Base-by-base conservation (phyloP, 2,888 invertebrate genomes). In the Chelonus formosanus region DNA sequence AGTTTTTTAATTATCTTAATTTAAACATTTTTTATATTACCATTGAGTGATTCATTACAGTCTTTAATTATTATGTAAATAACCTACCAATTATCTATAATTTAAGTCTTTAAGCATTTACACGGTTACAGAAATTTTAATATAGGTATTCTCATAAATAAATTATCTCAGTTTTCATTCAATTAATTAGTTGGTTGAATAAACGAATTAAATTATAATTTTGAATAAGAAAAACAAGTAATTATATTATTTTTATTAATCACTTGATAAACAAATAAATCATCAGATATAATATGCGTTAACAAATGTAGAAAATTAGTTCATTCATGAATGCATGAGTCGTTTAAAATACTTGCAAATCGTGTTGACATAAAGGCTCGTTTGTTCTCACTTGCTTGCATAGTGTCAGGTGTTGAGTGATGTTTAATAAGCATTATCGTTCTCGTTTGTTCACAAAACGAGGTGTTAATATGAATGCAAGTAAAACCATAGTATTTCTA, bases 371-470 rank as follows among this genome's bases (percentile, higher is more conserved):
- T 65, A 48, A 52, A 44, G 36, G 67, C 67, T 69, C 65, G 70
- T 67, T 69, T 67, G 70, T 69, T 69, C 69, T 54, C 10, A 55
- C 40, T 61, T n/a, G 53, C 40, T 35, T 61, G 50, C 48, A 53
- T 60, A 54, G 66, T 31, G 59, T 59, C 53, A 53, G 59, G 56
- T 65, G 73, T 43, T 53, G 72, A 74, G 76, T 74, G 78, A 77
- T 74, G 74, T 76, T 74, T 76, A 76, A 71, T 74, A 72, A 74
- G 74, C 71, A 77, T 75, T 76, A 74, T 72, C 61, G 70, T 70
- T 74, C 70, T 68, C 74, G 71, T 75, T 75, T 74, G 72, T 72
- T 69, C 69, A 48, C 68, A 69, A 65, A 77, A 78, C 76, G 76
- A 78, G 78, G 77, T 77, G 78, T 75, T 78, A 78, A 78, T 76